Conservation (phyloP, 2,113 vertebrate species). For the Arizona elegans region DNA sequence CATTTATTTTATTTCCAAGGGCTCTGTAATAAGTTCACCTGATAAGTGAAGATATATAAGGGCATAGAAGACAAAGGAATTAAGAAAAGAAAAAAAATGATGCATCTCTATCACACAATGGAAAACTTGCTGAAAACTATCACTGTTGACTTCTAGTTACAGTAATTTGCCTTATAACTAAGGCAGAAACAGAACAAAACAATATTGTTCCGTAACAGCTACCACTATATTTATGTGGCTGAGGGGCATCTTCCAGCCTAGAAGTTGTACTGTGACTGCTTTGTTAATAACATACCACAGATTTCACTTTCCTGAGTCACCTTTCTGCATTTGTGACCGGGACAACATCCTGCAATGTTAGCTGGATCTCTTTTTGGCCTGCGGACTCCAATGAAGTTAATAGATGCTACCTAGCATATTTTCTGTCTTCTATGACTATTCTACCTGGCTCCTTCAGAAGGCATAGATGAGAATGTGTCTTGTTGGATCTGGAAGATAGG, state of each 20-base stretch:
- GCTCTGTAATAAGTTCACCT: background rate
- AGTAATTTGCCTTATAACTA: background rate
- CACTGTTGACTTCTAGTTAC: background rate
- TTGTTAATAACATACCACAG: background rate
- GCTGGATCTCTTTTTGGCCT: background rate
- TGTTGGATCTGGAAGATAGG: background rate
- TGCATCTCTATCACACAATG: background rate
- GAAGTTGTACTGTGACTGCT: background rate
- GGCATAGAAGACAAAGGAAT: background rate
- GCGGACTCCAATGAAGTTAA: background rate
- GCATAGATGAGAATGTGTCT: background rate
- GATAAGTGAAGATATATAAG: background rate
- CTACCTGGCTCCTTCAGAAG: background rate
- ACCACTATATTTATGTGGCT: background rate
- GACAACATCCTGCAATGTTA: background rate
- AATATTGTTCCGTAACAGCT: background rate
- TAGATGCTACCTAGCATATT: background rate
- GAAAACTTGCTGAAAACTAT: background rate
- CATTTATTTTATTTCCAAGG: background rate
- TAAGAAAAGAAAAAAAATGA: background rate
- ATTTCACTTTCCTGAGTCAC: background rate
- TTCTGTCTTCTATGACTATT: background rate
- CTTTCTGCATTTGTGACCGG: background rate
- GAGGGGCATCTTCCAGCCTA: background rate
- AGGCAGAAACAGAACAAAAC: background rate